Percentiles rank a stretch among this genome's conserved stretches.
Evolutionary conservation across 2,797 vertebrate species (phyloP).

Genomic region (Poecilia velifera): DNA sequence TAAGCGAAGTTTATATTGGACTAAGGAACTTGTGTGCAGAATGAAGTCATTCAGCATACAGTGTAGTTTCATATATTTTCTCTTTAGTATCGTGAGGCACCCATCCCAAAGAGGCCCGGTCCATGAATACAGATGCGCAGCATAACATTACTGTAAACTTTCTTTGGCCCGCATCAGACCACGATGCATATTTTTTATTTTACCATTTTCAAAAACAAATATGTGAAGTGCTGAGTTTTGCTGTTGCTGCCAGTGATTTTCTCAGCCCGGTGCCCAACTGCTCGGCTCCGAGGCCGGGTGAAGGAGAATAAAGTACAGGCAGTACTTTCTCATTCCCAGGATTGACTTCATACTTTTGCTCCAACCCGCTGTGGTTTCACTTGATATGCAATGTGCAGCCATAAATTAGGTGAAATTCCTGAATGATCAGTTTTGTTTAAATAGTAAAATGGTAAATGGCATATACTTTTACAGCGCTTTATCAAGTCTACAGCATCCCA

Average conservation of each 20-base stretch:
- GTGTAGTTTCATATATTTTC: conserved; percentile 22
- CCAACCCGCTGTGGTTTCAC: conserved; percentile 44
- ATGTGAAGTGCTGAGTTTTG: conserved; percentile 37
- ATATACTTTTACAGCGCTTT: too few relatives aligned
- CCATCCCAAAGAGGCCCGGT: conserved; percentile 16
- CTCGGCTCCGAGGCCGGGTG: conserved; percentile 40
- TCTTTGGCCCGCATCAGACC: conserved; percentile 46
- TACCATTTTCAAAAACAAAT: conserved; percentile 57
- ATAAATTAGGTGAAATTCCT: conserved; percentile 14
- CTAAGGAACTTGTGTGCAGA: conserved; percentile 42
- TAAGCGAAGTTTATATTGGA: conserved; percentile 54
- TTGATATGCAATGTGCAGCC: conserved; percentile 30
- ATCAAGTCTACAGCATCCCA: too few relatives aligned
- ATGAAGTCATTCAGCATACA: conserved; percentile 42
- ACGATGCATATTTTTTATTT: conserved; percentile 24
- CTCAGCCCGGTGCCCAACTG: conserved; percentile 45
- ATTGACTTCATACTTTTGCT: conserved; percentile 46
- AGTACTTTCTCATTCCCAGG: conserved; percentile 57
- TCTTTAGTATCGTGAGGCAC: conserved; percentile 29
- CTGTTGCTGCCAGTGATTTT: conserved; percentile 51
- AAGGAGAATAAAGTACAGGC: conserved; percentile 36
- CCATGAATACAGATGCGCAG: conserved; percentile 41
- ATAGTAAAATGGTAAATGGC: too few relatives aligned
- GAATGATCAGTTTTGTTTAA: conserved; percentile 1
- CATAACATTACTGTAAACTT: conserved; percentile 42